phyloP scores from a whole-genome alignment of 2,797 vertebrate genomes.

The Scolopax bukidnonensis region DNA sequence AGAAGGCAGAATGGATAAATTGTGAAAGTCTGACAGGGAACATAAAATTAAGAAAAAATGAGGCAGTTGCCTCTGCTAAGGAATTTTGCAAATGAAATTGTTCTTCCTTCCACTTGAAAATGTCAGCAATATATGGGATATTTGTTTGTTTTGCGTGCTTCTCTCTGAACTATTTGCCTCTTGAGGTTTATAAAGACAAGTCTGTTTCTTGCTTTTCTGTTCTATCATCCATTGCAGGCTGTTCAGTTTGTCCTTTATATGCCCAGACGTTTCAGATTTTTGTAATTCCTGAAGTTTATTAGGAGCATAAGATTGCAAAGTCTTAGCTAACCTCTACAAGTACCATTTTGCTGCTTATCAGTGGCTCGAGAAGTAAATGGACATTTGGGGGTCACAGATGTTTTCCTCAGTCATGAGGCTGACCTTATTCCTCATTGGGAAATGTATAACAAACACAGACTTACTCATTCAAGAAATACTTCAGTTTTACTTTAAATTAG shows the following conservation, averaged over 20 bases:
- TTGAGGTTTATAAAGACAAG: not conserved
- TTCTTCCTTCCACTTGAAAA: conserved; percentile 2
- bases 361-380: not conserved
- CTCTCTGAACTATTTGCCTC: not conserved
- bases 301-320: not conserved
- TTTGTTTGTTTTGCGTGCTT: conserved; percentile 15
- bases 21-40: not conserved
- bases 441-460: not conserved
- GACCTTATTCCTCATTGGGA: not conserved
- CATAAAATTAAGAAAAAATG: not conserved
- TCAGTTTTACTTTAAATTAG: not conserved
- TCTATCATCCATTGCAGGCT: not conserved
- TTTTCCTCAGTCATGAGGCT: not conserved
- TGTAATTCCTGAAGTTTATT: not conserved
- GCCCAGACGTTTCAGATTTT: not conserved
- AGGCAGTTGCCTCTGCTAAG: not conserved
- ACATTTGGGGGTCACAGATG: not conserved
- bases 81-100: not conserved
- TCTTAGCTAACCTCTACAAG: not conserved
- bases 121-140: not conserved
- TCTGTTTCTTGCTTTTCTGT: not conserved
- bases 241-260: not conserved
- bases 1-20: not conserved
- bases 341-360: not conserved
- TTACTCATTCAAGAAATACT: not conserved